Base-by-base conservation (phyloP, 2,113 vertebrate species). In the Xyliphius kryptos region DNA sequence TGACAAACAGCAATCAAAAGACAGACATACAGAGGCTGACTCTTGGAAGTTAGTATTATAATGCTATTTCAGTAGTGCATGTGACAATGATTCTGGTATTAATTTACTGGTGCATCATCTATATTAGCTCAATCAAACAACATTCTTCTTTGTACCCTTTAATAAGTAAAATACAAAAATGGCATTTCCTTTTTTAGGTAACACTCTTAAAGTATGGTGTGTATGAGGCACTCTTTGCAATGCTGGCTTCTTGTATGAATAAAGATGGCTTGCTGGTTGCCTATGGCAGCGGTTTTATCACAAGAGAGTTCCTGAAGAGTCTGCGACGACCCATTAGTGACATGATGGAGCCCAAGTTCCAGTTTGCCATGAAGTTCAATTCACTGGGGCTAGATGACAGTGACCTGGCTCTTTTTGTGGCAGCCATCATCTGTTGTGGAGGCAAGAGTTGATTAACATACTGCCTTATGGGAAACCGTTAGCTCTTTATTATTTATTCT, bases 291-390 rank as follows among this genome's bases (percentile, higher is more conserved):
- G 95, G 96, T 12, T 99, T 99, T 61, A 93, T 99, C 70, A 99
- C 96, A 0, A 84, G 96, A 0, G 95, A 99, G 63, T 99, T 99
- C 79, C 88, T 99, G n/a, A 98, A 97, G 70, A 95, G 93, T 76
- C 85, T 98, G 22, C 84, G 96, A 12, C 90, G 94, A 38, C 96
- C 95, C 0, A 94, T 98, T 70, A 96, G 95, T 20, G 94, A 97
- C 16, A 97, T 99, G 83, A 93, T 99, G 93, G 95, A 99, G 74
- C 95, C 95, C 0, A 99, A 98, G 85, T 99, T 99, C 67, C 92
- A 97, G 71, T 99, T 98, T 43, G 95, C 96, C 15, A 94, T 95
- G 91, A 96, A 93, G 83, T 99, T 98, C 77, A 99, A 99, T 2
- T 82, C 91, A 0, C 81, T 99, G 75, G 93, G 94, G 56, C 80